A percentile compares a stretch with the other conserved stretches of the same genome.
Conservation (phyloP, 2,888 invertebrate genomes). For the Pheosia tremula region DNA sequence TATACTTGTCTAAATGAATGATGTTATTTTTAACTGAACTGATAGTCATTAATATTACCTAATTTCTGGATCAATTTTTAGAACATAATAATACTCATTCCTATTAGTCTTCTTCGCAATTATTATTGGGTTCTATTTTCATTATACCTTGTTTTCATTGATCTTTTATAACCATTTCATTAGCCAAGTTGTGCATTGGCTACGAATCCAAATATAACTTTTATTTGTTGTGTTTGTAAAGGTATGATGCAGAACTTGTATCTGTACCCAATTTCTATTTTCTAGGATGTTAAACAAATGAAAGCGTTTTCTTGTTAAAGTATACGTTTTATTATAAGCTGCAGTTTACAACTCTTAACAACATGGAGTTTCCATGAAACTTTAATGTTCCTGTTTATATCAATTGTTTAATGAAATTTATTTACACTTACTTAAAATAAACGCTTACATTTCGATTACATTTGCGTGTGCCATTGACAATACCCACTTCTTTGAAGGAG, state of each 20-base stretch:
- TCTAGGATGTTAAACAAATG: slow-evolving; percentile 15
- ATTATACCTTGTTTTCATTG: too few relatives aligned
- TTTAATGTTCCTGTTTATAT: slow-evolving; percentile 54
- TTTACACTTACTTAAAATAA: slow-evolving; percentile 58
- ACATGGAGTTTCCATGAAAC: slow-evolving; percentile 79
- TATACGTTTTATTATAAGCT: slow-evolving; percentile 77
- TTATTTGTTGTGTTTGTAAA: too few relatives aligned
- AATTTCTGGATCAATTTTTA: too few relatives aligned
- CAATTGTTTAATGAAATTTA: slow-evolving; percentile 56
- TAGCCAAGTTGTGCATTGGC: too few relatives aligned
- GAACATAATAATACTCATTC: too few relatives aligned
- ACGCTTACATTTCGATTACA: slow-evolving; percentile 48
- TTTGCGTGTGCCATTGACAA: slow-evolving; percentile 39
- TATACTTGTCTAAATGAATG: too few relatives aligned
- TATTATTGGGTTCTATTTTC: too few relatives aligned
- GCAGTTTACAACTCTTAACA: slow-evolving; percentile 78
- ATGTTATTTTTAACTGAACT: too few relatives aligned
- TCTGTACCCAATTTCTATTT: background rate
- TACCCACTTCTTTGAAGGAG: slow-evolving; percentile 70
- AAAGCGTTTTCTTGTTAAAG: slow-evolving; percentile 45
- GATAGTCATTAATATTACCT: too few relatives aligned
- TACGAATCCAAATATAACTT: too few relatives aligned
- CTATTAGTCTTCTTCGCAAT: too few relatives aligned
- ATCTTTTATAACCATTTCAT: too few relatives aligned
- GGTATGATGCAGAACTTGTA: background rate